Evolutionary conservation across 2,797 vertebrate species (phyloP).

Genomic region (Megaceryle alcyon): DNA sequence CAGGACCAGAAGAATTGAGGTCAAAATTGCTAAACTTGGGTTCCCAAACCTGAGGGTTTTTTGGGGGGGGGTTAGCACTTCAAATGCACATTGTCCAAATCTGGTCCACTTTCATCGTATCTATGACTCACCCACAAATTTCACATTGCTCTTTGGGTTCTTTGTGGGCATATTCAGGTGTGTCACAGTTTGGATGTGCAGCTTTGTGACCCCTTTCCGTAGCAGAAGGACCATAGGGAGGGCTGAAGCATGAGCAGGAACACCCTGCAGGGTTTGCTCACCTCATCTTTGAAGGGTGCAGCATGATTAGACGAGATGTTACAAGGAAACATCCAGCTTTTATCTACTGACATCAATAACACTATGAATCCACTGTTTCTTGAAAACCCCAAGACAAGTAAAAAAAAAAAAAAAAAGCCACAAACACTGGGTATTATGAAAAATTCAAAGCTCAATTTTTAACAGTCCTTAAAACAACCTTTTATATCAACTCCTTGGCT

Average conservation of each 20-base stretch:
- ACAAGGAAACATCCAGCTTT: not conserved
- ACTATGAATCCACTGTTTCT: not conserved
- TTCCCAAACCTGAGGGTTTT: not conserved
- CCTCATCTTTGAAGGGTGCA: not conserved
- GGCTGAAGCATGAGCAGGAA: not conserved
- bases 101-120: not conserved
- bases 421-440: not conserved
- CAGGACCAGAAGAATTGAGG: not conserved
- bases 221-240: accelerated
- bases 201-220: not conserved
- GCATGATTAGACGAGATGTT: not conserved
- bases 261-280: not conserved
- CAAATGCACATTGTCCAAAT: not conserved
- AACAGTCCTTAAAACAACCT: not conserved
- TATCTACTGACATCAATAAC: not conserved
- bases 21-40: not conserved
- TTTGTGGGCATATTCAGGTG: not conserved
- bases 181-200: not conserved
- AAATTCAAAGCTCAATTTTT: not conserved
- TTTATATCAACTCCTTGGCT: not conserved
- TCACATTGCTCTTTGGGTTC: accelerated
- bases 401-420: not conserved
- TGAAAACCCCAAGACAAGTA: not conserved
- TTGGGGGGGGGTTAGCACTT: not conserved
- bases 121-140: not conserved